These are phyloP conservation scores for Plagiodera versicolora DNA, from an alignment of 2,888 invertebrate species.

Conservation along the genomic window DNA sequence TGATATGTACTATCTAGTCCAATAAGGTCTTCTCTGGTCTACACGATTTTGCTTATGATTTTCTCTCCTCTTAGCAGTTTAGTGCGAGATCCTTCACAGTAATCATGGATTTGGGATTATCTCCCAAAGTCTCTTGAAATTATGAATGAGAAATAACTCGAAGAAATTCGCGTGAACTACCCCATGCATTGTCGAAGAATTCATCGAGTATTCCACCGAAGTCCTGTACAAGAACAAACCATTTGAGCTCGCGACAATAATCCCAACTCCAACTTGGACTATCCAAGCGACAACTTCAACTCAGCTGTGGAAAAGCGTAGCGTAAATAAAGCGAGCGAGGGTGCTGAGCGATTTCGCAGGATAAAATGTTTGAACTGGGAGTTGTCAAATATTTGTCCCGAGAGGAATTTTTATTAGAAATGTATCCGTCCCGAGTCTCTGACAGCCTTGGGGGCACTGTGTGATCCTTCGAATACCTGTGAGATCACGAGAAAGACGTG, in stretches of 20 bases:
- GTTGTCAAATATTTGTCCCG: slow-evolving; percentile 27
- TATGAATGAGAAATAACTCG: too few species aligned
- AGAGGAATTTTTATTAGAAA: slow-evolving; percentile 27
- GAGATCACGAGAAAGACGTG: slow-evolving; percentile 16
- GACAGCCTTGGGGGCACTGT: background rate
- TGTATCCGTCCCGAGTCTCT: slow-evolving; percentile 19
- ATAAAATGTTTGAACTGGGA: slow-evolving; percentile 25
- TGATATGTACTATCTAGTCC: too few species aligned
- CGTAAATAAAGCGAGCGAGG: slow-evolving; percentile 9
- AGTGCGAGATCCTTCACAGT: too few species aligned
- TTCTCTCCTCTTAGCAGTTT: too few species aligned
- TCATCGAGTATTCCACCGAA: too few species aligned
- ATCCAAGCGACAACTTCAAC: background rate
- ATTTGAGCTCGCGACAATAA: background rate
- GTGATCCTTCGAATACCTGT: slow-evolving; percentile 11
- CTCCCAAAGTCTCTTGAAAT: too few species aligned
- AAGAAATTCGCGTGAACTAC: too few species aligned
- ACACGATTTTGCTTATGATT: too few species aligned
- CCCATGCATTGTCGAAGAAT: background rate
- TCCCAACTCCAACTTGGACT: background rate
- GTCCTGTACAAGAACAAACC: too few species aligned
- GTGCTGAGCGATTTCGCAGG: slow-evolving; percentile 17
- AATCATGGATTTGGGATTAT: too few species aligned
- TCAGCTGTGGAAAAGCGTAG: slow-evolving; percentile 1
- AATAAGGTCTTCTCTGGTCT: too few species aligned